These are phyloP conservation scores for Xenopus petersii DNA, from an alignment of 2,797 vertebrate genomes.

Conservation along the genomic window DNA sequence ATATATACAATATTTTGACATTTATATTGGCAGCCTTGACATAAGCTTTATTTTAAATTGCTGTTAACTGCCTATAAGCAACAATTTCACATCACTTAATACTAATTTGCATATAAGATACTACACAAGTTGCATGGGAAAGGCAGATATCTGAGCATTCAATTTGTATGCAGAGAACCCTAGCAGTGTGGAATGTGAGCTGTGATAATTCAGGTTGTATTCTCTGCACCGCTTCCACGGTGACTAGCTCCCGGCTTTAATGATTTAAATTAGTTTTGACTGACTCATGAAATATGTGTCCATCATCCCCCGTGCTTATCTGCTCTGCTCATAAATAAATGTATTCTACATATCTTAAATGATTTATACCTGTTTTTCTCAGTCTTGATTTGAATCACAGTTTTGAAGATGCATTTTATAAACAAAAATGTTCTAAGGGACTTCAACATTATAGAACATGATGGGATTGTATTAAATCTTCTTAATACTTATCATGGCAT, in stretches of 20 bases:
- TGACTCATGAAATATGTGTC: slow-evolving; percentile 49
- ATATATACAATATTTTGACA: slow-evolving; percentile 7
- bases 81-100: slow-evolving; percentile 23
- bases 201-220: slow-evolving; percentile 46
- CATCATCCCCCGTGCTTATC: slow-evolving; percentile 37
- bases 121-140: slow-evolving; percentile 34
- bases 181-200: slow-evolving; percentile 31
- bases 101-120: slow-evolving; percentile 34
- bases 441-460: slow-evolving; percentile 26
- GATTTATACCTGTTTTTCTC: slow-evolving; percentile 47
- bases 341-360: slow-evolving; percentile 47
- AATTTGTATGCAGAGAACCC: slow-evolving; percentile 38
- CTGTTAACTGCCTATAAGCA: slow-evolving; percentile 35
- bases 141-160: slow-evolving; percentile 26
- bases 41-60: slow-evolving; percentile 36
- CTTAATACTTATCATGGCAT: not conserved
- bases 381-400: slow-evolving; percentile 31
- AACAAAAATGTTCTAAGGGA: slow-evolving; percentile 26
- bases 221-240: slow-evolving; percentile 31
- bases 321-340: slow-evolving; percentile 45
- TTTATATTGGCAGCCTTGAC: slow-evolving; percentile 26
- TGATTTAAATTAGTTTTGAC: slow-evolving; percentile 50
- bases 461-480: not conserved
- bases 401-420: slow-evolving; percentile 38
- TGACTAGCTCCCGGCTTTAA: slow-evolving; percentile 47